Evolutionary conservation across 2,797 vertebrate genomes (phyloP).

Genomic region (Mormyrops boulengeri): DNA sequence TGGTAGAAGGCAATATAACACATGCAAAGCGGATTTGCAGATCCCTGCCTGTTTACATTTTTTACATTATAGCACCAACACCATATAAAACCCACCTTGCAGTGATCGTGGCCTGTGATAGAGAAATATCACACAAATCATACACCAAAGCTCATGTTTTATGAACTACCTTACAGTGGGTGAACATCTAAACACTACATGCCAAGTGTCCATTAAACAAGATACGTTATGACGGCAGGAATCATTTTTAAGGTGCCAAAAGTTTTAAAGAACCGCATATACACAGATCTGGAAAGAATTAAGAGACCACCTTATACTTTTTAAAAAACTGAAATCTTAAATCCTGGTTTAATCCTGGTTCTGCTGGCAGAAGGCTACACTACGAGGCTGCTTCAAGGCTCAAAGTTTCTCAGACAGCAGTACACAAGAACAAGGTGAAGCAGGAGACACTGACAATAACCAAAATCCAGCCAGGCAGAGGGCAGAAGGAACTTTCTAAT

Average conservation of each 20-base stretch:
- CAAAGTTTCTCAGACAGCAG: not conserved
- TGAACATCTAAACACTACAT: not conserved
- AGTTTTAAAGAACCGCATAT: not conserved
- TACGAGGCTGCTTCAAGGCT: not conserved
- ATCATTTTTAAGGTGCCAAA: not conserved
- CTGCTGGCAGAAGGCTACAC: not conserved
- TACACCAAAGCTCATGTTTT: not conserved
- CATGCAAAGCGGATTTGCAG: conserved; percentile 23
- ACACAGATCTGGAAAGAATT: not conserved
- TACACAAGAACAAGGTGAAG: no score
- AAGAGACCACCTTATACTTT: not conserved
- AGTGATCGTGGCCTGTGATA: not conserved
- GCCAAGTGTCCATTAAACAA: not conserved
- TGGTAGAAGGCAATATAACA: conserved; percentile 10
- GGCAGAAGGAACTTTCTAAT: no score
- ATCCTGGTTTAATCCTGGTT: not conserved
- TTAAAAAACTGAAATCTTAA: not conserved
- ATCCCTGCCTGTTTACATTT: conserved; percentile 1
- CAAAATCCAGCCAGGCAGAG: no score
- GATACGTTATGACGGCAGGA: not conserved
- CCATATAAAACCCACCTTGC: not conserved
- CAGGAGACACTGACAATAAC: no score
- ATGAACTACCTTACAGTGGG: not conserved
- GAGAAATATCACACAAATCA: not conserved
- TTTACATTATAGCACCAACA: not conserved